phyloP scores from a whole-genome alignment of 2,888 invertebrate genomes.

The Limenitis camilla region DNA sequence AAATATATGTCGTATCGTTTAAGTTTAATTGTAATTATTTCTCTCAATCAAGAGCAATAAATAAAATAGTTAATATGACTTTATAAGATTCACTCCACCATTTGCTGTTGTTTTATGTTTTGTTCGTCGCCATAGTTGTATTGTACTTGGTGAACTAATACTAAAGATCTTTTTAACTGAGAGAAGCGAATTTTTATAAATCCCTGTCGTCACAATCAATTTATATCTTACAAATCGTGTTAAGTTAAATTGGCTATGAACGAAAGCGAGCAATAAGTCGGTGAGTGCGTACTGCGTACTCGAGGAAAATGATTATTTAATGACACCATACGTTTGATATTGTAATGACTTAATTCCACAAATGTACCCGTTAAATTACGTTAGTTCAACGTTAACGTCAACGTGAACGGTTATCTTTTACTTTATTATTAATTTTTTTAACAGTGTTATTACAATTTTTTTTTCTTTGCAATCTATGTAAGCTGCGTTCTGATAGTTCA shows the following conservation, averaged over 20 bases:
- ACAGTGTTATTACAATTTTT: too few species aligned
- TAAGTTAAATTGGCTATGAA: slow-evolving; percentile 3
- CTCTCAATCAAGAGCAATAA: too few species aligned
- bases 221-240: not conserved
- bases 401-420: slow-evolving; percentile 8
- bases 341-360: slow-evolving; percentile 32
- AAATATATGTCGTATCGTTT: too few species aligned
- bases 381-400: slow-evolving; percentile 16
- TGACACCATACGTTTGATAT: slow-evolving; percentile 34
- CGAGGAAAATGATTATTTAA: slow-evolving; percentile 30
- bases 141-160: too few species aligned
- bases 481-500: too few species aligned
- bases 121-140: too few species aligned
- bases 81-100: too few species aligned
- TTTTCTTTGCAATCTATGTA: too few species aligned
- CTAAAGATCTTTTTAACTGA: too few species aligned
- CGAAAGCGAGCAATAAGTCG: slow-evolving; percentile 17
- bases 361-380: slow-evolving; percentile 26
- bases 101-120: too few species aligned
- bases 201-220: not conserved
- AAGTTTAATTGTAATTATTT: too few species aligned
- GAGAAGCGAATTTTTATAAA: not conserved
- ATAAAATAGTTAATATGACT: too few species aligned
- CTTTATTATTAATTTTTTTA: slow-evolving; percentile 12
- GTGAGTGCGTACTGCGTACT: slow-evolving; percentile 8